A percentile compares a stretch with the other conserved stretches of the same genome.
These are phyloP conservation scores for Drosophila fulvimacula DNA, from an alignment of 2,888 invertebrate genomes.

Conservation along the genomic window DNA sequence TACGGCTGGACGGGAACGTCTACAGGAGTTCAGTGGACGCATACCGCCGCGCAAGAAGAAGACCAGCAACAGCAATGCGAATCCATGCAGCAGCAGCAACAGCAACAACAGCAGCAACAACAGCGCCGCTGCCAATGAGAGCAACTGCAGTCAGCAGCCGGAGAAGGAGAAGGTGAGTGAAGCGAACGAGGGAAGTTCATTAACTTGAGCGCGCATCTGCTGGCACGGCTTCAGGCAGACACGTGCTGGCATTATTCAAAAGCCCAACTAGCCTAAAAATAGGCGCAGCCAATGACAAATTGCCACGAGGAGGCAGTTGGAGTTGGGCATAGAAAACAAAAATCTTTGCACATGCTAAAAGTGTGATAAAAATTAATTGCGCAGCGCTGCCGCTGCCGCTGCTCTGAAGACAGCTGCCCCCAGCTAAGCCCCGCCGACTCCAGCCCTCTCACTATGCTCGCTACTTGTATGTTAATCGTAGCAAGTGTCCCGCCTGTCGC, in stretches of 20 bases:
- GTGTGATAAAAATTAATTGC: conserved; percentile 84
- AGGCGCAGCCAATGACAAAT: conserved; percentile 68
- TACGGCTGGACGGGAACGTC: conserved; percentile 84
- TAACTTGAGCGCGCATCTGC: conserved; percentile 34
- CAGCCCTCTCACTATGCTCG: not conserved
- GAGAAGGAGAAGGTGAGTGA: conserved; percentile 57
- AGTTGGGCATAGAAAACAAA: conserved; percentile 25
- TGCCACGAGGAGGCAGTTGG: conserved; percentile 43
- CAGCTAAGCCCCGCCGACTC: not conserved
- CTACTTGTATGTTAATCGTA: conserved; percentile 71
- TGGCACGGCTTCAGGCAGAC: conserved; percentile 30
- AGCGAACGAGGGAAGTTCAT: conserved; percentile 56
- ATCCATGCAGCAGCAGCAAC: conserved; percentile 12
- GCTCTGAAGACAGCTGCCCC: conserved; percentile 7
- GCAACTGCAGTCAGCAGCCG: conserved; percentile 21
- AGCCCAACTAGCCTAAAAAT: conserved; percentile 67
- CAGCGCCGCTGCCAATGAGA: not conserved
- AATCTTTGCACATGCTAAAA: conserved; percentile 75
- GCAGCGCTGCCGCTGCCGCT: conserved; percentile 66
- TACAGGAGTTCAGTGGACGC: conserved; percentile 85
- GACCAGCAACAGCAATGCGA: conserved; percentile 57
- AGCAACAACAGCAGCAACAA: not conserved
- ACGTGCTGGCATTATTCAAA: conserved; percentile 73
- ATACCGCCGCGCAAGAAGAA: conserved; percentile 85
- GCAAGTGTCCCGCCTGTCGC: conserved; percentile 45